A percentile compares a stretch with the other conserved stretches of the same genome.
These are phyloP conservation scores for Rhagologus leucostigma DNA, from an alignment of 2,113 vertebrate genomes.

Conservation along the genomic window DNA sequence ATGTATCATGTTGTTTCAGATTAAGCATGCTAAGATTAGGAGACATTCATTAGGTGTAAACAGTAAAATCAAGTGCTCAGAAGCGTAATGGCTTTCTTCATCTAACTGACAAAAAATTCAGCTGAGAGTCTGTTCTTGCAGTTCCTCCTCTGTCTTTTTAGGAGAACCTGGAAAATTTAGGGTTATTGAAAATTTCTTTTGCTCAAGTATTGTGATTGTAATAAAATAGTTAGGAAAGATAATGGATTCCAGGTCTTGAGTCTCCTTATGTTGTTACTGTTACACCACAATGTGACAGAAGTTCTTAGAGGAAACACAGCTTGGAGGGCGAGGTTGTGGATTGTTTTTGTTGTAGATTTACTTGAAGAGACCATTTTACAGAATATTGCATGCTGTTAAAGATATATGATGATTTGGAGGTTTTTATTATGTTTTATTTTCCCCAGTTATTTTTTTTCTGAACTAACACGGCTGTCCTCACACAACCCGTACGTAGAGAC, in stretches of 20 bases:
- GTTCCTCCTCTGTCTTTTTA: neutral
- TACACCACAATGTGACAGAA: neutral
- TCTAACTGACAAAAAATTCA: neutral
- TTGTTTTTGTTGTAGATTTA: neutral
- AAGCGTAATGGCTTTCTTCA: neutral
- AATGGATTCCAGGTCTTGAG: neutral
- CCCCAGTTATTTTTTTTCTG: neutral
- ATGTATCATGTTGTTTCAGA: neutral
- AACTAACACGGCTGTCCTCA: neutral
- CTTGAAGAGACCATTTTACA: neutral
- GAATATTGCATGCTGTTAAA: neutral
- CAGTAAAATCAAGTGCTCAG: neutral
- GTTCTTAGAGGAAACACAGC: neutral
- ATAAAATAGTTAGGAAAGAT: neutral
- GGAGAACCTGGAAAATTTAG: neutral
- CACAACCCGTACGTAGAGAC: neutral
- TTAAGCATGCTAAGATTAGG: neutral
- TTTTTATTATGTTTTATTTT: neutral
- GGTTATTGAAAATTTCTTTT: neutral
- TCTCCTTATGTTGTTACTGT: neutral
- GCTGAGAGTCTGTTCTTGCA: neutral
- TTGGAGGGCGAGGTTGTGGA: neutral
- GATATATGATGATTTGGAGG: rapidly evolving
- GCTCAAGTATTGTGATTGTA: neutral
- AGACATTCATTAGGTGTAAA: neutral